Conservation (phyloP, 2,797 vertebrate species). For the Micrastur ruficollis region DNA sequence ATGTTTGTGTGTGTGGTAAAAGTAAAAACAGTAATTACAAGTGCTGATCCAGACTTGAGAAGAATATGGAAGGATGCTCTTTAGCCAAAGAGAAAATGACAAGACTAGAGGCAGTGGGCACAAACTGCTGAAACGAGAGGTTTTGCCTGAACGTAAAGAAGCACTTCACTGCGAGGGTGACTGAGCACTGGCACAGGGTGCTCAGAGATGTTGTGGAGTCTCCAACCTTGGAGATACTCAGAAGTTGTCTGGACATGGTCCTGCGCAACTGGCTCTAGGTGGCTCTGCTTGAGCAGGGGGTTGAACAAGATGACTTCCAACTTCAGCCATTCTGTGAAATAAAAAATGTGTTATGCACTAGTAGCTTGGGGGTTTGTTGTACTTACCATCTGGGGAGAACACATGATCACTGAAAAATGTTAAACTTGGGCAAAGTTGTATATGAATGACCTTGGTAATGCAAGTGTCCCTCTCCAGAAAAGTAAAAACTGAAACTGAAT, state of each 20-base stretch:
- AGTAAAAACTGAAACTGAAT: background rate
- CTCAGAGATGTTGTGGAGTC: background rate
- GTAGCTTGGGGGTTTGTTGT: background rate
- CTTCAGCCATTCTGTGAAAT: background rate
- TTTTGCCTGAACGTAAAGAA: background rate
- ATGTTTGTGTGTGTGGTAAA: background rate
- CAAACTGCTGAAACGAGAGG: background rate
- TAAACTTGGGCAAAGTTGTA: background rate
- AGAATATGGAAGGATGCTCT: background rate
- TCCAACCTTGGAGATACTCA: background rate
- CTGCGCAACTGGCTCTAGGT: background rate
- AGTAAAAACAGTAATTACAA: background rate
- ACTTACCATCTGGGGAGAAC: background rate
- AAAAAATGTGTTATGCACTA: background rate
- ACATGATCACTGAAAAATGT: background rate
- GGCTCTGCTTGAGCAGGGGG: background rate
- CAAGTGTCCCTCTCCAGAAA: background rate
- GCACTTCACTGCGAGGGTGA: background rate
- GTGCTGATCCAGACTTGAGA: background rate
- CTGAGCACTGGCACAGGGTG: background rate
- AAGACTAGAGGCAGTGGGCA: background rate
- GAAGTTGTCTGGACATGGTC: background rate
- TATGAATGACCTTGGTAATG: background rate
- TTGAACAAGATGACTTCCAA: background rate
- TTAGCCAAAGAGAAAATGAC: background rate